Base-by-base conservation (phyloP, 2,113 vertebrate species). In the Syrrhaptes paradoxus region DNA sequence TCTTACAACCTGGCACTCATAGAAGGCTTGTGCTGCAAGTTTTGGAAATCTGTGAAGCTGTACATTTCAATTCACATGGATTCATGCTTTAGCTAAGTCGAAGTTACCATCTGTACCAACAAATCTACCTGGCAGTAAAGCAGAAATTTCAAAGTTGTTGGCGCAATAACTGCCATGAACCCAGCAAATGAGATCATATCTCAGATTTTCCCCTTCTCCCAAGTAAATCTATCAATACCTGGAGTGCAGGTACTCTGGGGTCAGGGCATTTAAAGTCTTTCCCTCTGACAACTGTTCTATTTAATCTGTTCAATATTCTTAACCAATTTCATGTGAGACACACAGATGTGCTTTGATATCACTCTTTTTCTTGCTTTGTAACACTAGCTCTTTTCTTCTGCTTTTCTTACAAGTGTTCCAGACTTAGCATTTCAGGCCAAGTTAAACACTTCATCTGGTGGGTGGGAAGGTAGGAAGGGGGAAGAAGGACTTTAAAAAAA, bases 141-240 rank as follows among this genome's bases (percentile, higher is more conserved):
- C 52, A 86, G 29, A 67, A 49, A 72, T 15, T 49, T 85, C 28
- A 2, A 85, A 68, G 38, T 10, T 78, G 17, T 19, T 38, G 29
- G 13, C 38, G 13, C 31, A 17, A 10, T 22, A 65, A 10, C 32
- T 38, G 24, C 28, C 55, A 59, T 5, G 43, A 74, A 78, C 21
- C 14, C 31, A 71, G 15, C 8, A 82, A 75, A 38, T 0, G 1
- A n/a, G n/a, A 72, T 25, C 0, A 0, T 22, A 32, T 16, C 54
- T 49, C 26, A 45, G 38, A 61, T 13, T 11, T 24, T 38, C 4
- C 3, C 13, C 29, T 72, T 65, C 54, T 65, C 19, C 28, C 17
- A 87, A 28, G 24, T 52, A 80, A 41, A 80, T 61, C 26, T 29
- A 43, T 29, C 21, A 71, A 16, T 4, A 70, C 7, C 7, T 20